Base-by-base conservation (phyloP, 2,888 invertebrate genomes). In the Brachylomia viminalis region DNA sequence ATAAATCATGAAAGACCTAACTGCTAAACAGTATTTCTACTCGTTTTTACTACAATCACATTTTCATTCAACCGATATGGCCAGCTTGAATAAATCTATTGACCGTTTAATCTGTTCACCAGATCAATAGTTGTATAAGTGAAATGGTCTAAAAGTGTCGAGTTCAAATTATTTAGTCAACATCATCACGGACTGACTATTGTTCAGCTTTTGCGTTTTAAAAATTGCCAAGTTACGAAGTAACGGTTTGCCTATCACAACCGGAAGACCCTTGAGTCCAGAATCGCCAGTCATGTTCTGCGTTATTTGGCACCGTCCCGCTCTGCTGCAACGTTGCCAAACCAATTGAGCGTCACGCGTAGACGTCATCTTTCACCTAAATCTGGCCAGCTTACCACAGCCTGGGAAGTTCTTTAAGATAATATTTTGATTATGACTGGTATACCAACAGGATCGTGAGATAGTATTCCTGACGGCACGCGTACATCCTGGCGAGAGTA, bases 401-500 rank as follows among this genome's bases (percentile, higher is more conserved):
- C 17, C 17, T 33, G 1, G 8, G 17, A n/a, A 38, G 15, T 27
- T 23, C 0, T 58, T 54, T 17, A n/a, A n/a, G 27, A 64, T 38
- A 47, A 3, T 59, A 30, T 59, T 47, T 59, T 73, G 7, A 67
- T 38, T 17, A 15, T n/a, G 13, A 38, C 42, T 15, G 42, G 1
- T 58, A 33, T 65, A 38, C 47, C 56, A 45, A 10, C 89, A 98
- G 98, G 97, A 97, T 66, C 97, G 98, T 58, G 97, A 97, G 84
- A 96, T 98, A 85, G 95, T 98, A 83, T 98, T 98, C 91, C 95
- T 99, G 69, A 97, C 98, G 15, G 97, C 98, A 0, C 97, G 98
- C 84, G 98, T 99, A 15, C 99, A 99, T 95, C 98, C 99, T 1
- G 98, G 98, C 0, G 99, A 99, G 94, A 98, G 98, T 92, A 99